A percentile compares a stretch with the other conserved stretches of the same genome.
phyloP scores from a whole-genome alignment of 2,888 invertebrate species.

The Oscheius sp. region DNA sequence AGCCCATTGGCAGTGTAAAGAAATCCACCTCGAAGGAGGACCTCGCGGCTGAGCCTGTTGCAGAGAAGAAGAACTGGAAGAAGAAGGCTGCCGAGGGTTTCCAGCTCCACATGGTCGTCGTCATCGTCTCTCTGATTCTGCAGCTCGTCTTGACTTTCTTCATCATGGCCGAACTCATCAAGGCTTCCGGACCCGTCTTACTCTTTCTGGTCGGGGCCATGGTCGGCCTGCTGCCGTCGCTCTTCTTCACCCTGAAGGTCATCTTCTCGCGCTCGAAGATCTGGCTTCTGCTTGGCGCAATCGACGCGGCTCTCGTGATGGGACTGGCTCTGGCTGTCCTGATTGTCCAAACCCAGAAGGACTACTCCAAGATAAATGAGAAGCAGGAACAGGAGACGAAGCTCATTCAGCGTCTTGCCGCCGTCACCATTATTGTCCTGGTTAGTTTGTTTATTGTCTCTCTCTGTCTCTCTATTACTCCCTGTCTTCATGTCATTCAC shows the following conservation, averaged over 20 bases:
- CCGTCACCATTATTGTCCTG: neutral
- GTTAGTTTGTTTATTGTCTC: neutral
- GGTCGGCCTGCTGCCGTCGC: neutral
- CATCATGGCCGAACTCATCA: neutral
- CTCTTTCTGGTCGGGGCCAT: neutral
- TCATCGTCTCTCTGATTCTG: neutral
- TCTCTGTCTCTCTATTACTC: too few relatives aligned
- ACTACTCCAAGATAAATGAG: neutral
- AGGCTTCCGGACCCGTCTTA: neutral
- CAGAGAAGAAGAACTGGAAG: too few relatives aligned
- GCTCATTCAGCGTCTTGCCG: neutral
- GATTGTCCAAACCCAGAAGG: neutral
- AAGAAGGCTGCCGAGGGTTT: too few relatives aligned
- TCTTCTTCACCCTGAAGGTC: neutral
- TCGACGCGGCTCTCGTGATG: neutral
- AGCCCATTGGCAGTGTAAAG: too few relatives aligned
- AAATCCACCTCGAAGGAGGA: too few relatives aligned
- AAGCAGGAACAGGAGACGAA: conserved; percentile 2
- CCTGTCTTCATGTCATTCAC: too few relatives aligned
- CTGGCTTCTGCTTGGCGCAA: neutral
- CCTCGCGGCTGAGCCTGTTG: too few relatives aligned
- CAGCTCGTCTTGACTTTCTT: neutral
- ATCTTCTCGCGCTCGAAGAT: neutral
- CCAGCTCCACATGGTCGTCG: neutral
- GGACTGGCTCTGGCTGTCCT: neutral